A percentile compares a stretch with the other conserved stretches of the same genome.
Conservation (phyloP, 2,888 invertebrate genomes). For the Caenorhabditis zanzibari region DNA sequence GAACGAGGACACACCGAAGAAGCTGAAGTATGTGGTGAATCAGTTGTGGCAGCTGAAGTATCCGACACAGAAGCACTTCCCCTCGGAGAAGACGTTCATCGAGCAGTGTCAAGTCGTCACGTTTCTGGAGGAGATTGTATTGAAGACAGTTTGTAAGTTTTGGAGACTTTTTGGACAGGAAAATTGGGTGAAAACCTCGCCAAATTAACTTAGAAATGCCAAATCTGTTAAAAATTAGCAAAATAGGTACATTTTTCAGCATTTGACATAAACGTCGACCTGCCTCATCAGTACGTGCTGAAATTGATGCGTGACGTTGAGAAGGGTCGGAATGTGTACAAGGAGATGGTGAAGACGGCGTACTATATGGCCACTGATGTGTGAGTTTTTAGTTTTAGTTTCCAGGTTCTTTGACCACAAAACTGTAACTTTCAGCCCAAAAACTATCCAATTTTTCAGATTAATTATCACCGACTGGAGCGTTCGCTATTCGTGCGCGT, state of each 20-base stretch:
- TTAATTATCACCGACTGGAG: conserved; percentile 98
- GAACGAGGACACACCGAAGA: conserved; percentile 98
- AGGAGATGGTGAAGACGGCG: conserved; percentile 92
- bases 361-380: conserved; percentile 99
- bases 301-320: conserved; percentile 94
- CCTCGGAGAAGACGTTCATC: conserved; percentile 35
- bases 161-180: no score
- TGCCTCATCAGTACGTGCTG: conserved; percentile 98
- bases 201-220: no score
- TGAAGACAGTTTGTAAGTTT: conserved; percentile 49
- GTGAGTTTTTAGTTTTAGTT: conserved; percentile 84
- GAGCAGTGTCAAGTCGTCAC: conserved; percentile 44
- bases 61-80: conserved; percentile 82
- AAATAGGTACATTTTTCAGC: no score
- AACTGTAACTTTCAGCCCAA: neutral
- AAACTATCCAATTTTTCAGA: conserved; percentile 86
- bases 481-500: conserved; percentile 95
- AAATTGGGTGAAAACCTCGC: neutral
- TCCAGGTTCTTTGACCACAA: neutral
- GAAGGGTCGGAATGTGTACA: conserved; percentile 87
- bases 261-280: conserved; percentile 98
- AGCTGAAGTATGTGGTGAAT: conserved; percentile 97
- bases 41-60: conserved; percentile 93
- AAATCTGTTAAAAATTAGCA: no score
- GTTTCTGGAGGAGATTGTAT: conserved; percentile 44